Evolutionary conservation across 2,113 vertebrate genomes (phyloP).

Genomic region (Harpagus bidentatus): DNA sequence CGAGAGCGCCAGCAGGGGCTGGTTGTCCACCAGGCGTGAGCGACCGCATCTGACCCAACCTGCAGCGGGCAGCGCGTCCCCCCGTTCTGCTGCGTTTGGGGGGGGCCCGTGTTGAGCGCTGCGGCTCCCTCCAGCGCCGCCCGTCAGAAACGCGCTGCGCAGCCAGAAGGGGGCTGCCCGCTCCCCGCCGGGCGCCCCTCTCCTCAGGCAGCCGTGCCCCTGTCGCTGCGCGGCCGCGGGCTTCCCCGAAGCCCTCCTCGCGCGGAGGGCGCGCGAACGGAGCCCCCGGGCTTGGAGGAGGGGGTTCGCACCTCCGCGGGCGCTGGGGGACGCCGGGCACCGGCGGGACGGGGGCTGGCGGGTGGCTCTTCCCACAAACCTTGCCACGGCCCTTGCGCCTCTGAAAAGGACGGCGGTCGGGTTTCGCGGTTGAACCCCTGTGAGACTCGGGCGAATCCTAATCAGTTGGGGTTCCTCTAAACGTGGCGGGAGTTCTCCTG

Average conservation of each 20-base stretch:
- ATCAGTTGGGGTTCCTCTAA: not conserved
- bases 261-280: no score
- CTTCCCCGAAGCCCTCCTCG: not conserved
- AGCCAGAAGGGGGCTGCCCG: not conserved
- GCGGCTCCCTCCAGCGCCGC: rapidly evolving
- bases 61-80: rapidly evolving
- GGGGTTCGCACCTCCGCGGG: no score
- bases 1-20: not conserved
- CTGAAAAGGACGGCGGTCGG: not conserved
- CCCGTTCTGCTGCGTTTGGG: not conserved
- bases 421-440: not conserved
- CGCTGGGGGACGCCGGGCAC: no score
- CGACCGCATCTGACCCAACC: rapidly evolving
- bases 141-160: no score
- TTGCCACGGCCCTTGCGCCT: rapidly evolving
- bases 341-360: not conserved
- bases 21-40: not conserved
- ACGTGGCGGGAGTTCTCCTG: not conserved
- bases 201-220: not conserved
- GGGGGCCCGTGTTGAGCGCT: not conserved
- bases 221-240: rapidly evolving
- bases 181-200: not conserved
- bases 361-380: rapidly evolving
- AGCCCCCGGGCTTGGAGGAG: not conserved
- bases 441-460: not conserved